These are phyloP conservation scores for Cygnus atratus DNA, from an alignment of 2,113 vertebrate genomes.

Conservation along the genomic window DNA sequence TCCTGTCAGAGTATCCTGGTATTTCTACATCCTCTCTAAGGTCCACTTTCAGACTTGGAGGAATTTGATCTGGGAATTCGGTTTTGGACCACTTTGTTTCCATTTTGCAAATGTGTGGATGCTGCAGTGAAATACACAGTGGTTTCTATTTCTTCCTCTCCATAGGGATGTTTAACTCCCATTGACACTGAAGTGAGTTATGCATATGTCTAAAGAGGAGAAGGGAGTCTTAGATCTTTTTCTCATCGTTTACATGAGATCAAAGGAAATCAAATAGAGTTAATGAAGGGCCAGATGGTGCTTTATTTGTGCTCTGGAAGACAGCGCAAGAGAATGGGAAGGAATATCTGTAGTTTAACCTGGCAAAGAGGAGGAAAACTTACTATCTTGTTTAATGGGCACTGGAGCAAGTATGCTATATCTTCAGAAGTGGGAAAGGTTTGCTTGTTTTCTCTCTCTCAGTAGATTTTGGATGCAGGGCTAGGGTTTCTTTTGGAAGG, in stretches of 20 bases:
- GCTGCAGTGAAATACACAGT: slow-evolving; percentile 33
- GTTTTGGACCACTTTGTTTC: slow-evolving; percentile 39
- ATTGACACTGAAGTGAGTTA: slow-evolving; percentile 70
- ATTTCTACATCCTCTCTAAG: slow-evolving; percentile 49
- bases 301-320: slow-evolving; percentile 63
- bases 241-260: slow-evolving; percentile 74
- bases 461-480: slow-evolving; percentile 31
- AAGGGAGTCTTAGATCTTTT: slow-evolving; percentile 66
- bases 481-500: slow-evolving; percentile 46
- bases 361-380: slow-evolving; percentile 57
- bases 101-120: slow-evolving; percentile 57
- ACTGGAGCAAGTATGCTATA: slow-evolving; percentile 31
- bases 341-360: slow-evolving; percentile 54
- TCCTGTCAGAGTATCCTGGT: slow-evolving; percentile 1
- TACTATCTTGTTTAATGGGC: slow-evolving; percentile 39
- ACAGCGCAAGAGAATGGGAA: slow-evolving; percentile 38
- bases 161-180: slow-evolving; percentile 60
- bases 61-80: slow-evolving; percentile 56
- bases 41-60: slow-evolving; percentile 29
- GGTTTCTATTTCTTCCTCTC: slow-evolving; percentile 68
- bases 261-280: slow-evolving; percentile 69
- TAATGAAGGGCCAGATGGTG: slow-evolving; percentile 73
- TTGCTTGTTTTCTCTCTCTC: slow-evolving; percentile 54
- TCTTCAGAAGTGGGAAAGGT: slow-evolving; percentile 48
- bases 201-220: slow-evolving; percentile 71